A percentile compares a stretch with the other conserved stretches of the same genome.
Conservation (phyloP, 1,140 invertebrate genomes). For the Ridgeia piscesae region DNA sequence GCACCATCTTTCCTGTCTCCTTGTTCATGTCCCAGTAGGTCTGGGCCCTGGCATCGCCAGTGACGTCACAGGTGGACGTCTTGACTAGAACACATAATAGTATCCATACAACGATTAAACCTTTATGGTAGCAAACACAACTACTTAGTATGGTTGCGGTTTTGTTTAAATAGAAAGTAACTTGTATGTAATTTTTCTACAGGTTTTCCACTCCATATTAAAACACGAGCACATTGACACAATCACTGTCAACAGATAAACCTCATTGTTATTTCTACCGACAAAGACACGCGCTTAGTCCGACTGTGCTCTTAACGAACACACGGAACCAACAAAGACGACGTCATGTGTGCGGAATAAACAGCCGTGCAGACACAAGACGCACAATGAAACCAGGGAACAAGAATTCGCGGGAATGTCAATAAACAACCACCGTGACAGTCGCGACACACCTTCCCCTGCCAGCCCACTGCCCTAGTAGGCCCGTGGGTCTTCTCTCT, state of each 20-base stretch:
- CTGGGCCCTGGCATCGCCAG: no score
- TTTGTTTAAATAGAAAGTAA: no score
- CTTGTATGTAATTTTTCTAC: no score
- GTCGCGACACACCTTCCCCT: not conserved
- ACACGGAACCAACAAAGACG: not conserved
- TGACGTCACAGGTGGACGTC: no score
- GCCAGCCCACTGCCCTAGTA: not conserved
- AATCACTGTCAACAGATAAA: not conserved
- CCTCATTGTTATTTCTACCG: not conserved
- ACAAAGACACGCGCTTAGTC: not conserved
- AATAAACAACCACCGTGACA: not conserved
- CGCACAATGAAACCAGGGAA: not conserved
- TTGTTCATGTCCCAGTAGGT: no score
- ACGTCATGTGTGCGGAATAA: not conserved
- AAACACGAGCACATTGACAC: not conserved
- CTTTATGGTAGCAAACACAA: no score
- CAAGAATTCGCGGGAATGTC: not conserved
- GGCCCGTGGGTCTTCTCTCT: not conserved
- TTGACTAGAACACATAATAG: no score
- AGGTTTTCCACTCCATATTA: not conserved
- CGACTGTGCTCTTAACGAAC: not conserved
- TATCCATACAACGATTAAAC: no score
- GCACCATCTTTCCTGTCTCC: no score
- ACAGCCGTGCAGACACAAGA: not conserved
- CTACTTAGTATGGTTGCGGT: no score